Conservation (phyloP, 2,113 vertebrate species). For the Tragulus kanchil region DNA sequence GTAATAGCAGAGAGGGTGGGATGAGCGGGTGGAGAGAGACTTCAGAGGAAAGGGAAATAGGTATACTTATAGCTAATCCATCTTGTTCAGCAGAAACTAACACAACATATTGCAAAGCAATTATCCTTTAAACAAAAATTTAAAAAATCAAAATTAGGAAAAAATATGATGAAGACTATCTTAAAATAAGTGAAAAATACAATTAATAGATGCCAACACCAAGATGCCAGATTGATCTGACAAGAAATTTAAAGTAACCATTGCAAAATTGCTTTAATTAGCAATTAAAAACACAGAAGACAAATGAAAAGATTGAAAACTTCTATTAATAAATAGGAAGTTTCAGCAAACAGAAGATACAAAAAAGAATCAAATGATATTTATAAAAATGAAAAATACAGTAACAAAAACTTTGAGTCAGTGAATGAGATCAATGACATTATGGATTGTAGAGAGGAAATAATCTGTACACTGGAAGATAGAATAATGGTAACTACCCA, state of each 20-base stretch:
- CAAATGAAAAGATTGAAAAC: not conserved
- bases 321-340: slow-evolving; percentile 3
- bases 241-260: not conserved
- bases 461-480: not conserved
- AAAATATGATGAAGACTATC: not conserved
- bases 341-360: not conserved
- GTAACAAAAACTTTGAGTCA: not conserved
- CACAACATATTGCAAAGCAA: too few relatives aligned
- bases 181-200: not conserved
- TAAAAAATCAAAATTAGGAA: not conserved
- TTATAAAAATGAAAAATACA: not conserved
- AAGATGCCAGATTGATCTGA: not conserved
- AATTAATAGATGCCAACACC: not conserved
- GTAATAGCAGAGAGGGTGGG: too few relatives aligned
- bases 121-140: too few relatives aligned
- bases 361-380: not conserved
- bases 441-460: not conserved
- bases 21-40: too few relatives aligned
- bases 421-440: not conserved
- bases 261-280: not conserved
- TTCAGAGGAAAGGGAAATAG: too few relatives aligned
- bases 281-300: not conserved
- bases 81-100: too few relatives aligned
- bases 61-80: too few relatives aligned
- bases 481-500: not conserved